These are phyloP conservation scores for Actinernus sp. DNA, from an alignment of 92 coral and sea anemone genomes.

Conservation along the genomic window DNA sequence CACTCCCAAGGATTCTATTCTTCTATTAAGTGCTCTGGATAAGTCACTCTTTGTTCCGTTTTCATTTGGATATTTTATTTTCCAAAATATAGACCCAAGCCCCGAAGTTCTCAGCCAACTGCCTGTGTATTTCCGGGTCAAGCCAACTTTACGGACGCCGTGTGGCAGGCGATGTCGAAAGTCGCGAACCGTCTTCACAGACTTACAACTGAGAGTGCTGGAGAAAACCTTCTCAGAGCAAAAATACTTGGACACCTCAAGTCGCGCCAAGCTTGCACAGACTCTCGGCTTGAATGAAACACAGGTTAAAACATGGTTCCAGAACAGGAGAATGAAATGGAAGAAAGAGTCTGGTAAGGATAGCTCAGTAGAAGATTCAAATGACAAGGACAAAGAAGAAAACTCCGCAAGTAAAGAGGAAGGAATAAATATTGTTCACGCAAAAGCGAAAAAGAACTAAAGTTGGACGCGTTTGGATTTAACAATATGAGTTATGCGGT, in stretches of 20 bases:
- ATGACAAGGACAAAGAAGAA: constrained; percentile 15
- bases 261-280: constrained; percentile 92
- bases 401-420: constrained; percentile 2
- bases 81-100: constrained; percentile 83
- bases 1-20: too few relatives aligned
- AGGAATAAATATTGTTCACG: too few relatives aligned
- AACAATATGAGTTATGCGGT: neutral
- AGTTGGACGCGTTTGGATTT: neutral
- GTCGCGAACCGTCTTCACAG: constrained; percentile 98
- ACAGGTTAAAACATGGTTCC: constrained; percentile 99
- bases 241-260: constrained; percentile 94
- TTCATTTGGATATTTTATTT: too few relatives aligned
- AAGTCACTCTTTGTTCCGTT: too few relatives aligned
- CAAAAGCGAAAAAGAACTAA: neutral
- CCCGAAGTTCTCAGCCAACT: constrained; percentile 87
- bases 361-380: constrained; percentile 9
- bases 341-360: constrained; percentile 74
- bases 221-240: constrained; percentile 98
- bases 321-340: constrained; percentile 98
- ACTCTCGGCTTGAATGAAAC: constrained; percentile 95
- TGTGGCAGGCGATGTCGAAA: constrained; percentile 97
- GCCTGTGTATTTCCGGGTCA: constrained; percentile 98
- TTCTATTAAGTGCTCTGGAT: too few relatives aligned
- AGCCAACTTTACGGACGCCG: constrained; percentile 93
- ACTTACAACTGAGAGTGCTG: constrained; percentile 89